phyloP scores from a whole-genome alignment of 2,113 vertebrate genomes.

The Atherinomorus stipes region DNA sequence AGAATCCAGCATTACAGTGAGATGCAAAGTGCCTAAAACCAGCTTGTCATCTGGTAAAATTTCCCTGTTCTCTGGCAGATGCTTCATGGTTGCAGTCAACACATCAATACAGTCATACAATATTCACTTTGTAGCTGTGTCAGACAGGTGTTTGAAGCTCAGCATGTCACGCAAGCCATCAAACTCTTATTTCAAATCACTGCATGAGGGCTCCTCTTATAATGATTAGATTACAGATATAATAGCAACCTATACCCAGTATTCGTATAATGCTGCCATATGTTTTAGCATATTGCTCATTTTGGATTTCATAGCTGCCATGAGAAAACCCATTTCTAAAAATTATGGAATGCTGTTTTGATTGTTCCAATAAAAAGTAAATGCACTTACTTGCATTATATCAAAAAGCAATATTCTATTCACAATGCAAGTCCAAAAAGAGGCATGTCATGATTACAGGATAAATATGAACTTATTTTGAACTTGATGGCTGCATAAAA shows the following conservation, averaged over 20 bases:
- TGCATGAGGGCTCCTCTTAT: slow-evolving; percentile 44
- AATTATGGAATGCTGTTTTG: too few species aligned
- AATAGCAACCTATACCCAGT: slow-evolving; percentile 16
- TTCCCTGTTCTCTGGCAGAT: slow-evolving; percentile 38
- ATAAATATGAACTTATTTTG: too few species aligned
- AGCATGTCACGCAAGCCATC: slow-evolving; percentile 45
- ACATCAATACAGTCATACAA: slow-evolving; percentile 48
- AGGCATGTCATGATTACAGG: too few species aligned
- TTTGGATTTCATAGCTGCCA: slow-evolving; percentile 43
- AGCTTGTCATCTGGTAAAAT: slow-evolving; percentile 40
- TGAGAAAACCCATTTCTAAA: background rate
- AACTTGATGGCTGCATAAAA: too few species aligned
- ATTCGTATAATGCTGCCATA: slow-evolving; percentile 38
- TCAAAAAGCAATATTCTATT: too few species aligned
- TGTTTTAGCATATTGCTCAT: slow-evolving; percentile 42
- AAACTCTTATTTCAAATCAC: slow-evolving; percentile 50
- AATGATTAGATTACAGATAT: slow-evolving; percentile 24
- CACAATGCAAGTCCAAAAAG: too few species aligned
- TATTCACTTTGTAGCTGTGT: slow-evolving; percentile 71
- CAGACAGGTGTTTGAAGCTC: slow-evolving; percentile 60
- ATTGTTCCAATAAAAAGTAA: too few species aligned
- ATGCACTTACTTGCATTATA: too few species aligned
- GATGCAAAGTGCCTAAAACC: slow-evolving; percentile 52
- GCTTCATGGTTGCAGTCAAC: slow-evolving; percentile 42
- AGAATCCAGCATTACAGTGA: slow-evolving; percentile 54